These are phyloP conservation scores for Crotalus helleri DNA, from an alignment of 2,113 vertebrate genomes.

Conservation along the genomic window DNA sequence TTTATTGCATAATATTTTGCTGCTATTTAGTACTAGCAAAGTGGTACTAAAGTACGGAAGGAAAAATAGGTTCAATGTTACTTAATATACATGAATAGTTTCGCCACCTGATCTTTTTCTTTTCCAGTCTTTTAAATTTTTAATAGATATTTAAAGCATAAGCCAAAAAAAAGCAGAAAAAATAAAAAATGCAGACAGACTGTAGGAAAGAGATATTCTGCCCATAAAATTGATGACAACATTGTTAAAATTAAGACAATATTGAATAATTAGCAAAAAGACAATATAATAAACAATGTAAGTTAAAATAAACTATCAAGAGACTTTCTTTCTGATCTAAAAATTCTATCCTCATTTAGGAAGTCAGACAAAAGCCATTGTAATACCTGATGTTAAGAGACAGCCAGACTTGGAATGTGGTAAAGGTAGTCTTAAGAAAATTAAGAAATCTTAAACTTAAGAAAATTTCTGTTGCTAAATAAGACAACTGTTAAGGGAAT, in stretches of 20 bases:
- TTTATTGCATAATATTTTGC: not conserved
- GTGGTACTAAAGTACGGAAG: not conserved
- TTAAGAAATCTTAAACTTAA: not conserved
- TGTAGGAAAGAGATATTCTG: not conserved
- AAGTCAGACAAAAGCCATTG: not conserved
- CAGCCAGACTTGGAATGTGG: not conserved
- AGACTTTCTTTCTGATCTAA: not conserved
- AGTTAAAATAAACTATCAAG: not conserved
- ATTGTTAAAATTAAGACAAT: not conserved
- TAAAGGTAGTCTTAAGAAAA: not conserved
- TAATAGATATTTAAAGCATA: not conserved
- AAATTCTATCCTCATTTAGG: not conserved
- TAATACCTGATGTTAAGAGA: not conserved
- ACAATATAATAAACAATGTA: not conserved
- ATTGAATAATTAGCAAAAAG: not conserved
- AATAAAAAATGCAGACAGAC: not conserved
- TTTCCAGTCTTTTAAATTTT: not conserved
- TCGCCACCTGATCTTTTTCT: not conserved
- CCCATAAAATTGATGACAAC: not conserved
- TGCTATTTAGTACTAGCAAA: not conserved
- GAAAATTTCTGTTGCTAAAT: not conserved
- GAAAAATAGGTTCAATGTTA: not conserved
- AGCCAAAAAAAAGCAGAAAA: not conserved
- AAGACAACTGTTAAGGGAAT: not conserved
- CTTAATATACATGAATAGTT: not conserved